phyloP scores from a whole-genome alignment of 2,888 invertebrate species.

The Flexamia atlantica region DNA sequence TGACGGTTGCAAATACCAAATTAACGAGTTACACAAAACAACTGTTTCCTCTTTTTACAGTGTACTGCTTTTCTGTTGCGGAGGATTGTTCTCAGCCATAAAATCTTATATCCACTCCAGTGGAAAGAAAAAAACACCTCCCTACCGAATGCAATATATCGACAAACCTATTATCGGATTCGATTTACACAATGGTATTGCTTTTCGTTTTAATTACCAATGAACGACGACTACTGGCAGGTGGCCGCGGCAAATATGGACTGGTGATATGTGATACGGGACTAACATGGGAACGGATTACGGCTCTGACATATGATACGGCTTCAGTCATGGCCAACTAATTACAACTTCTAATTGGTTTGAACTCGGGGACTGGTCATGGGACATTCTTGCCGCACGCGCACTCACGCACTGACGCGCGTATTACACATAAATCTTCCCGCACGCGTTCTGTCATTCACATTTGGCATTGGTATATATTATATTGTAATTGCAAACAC shows the following conservation, averaged over 20 bases:
- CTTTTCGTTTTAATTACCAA: constrained; percentile 17
- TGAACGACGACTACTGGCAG: neutral
- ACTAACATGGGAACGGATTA: constrained; percentile 45
- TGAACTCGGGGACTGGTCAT: constrained; percentile 36
- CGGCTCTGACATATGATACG: constrained; percentile 42
- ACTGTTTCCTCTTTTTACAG: no score
- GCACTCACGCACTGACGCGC: neutral
- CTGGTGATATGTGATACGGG: constrained; percentile 41
- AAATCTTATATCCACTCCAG: no score
- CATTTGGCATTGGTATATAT: no score
- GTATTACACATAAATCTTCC: neutral
- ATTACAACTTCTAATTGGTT: constrained; percentile 49
- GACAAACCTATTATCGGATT: neutral
- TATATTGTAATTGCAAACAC: no score
- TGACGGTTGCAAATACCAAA: no score
- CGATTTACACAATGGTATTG: neutral
- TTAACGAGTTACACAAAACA: no score
- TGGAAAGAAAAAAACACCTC: no score
- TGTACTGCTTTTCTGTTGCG: no score
- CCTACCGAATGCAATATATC: neutral
- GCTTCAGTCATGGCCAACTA: constrained; percentile 30
- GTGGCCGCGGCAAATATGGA: constrained; percentile 32
- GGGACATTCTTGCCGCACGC: constrained; percentile 27
- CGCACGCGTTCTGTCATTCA: no score
- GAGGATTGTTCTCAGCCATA: no score